phyloP scores from a whole-genome alignment of 2,797 vertebrate genomes.

The Hyperoplus immaculatus region DNA sequence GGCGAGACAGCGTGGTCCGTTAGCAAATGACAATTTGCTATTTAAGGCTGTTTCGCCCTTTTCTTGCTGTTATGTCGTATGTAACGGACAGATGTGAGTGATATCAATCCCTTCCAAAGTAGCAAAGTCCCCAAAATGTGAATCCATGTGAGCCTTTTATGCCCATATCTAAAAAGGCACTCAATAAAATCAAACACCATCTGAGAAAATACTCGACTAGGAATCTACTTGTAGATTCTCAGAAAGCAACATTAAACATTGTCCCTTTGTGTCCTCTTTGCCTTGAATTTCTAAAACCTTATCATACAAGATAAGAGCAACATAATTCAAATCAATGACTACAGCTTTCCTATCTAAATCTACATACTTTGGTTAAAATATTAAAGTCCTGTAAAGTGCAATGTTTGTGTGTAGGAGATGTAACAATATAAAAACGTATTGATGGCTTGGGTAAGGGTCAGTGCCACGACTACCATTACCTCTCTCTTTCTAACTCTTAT shows the following conservation, averaged over 20 bases:
- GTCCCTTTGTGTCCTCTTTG: constrained; percentile 46
- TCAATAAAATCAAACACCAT: constrained; percentile 22
- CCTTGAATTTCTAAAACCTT: constrained; percentile 9
- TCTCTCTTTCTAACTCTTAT: constrained; percentile 14
- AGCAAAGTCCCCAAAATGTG: not conserved
- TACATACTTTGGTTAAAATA: constrained; percentile 67
- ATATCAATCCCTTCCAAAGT: not conserved
- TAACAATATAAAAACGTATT: constrained; percentile 47
- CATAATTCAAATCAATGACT: constrained; percentile 33
- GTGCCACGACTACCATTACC: constrained; percentile 23
- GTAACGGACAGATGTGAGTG: not conserved
- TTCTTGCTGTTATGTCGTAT: not conserved
- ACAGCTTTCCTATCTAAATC: constrained; percentile 28
- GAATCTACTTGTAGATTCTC: constrained; percentile 4
- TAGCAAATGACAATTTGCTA: too few relatives aligned
- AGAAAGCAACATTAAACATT: constrained; percentile 12
- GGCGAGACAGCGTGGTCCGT: too few relatives aligned
- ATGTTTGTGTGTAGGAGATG: constrained; percentile 36
- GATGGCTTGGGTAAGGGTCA: constrained; percentile 52
- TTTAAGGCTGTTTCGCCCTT: too few relatives aligned
- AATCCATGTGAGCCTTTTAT: constrained; percentile 29
- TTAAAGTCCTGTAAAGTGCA: constrained; percentile 77
- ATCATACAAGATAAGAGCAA: constrained; percentile 19
- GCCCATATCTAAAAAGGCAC: constrained; percentile 70
- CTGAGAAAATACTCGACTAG: constrained; percentile 33